Base-by-base conservation (phyloP, 2,113 vertebrate species). In the Anguilla japonica region DNA sequence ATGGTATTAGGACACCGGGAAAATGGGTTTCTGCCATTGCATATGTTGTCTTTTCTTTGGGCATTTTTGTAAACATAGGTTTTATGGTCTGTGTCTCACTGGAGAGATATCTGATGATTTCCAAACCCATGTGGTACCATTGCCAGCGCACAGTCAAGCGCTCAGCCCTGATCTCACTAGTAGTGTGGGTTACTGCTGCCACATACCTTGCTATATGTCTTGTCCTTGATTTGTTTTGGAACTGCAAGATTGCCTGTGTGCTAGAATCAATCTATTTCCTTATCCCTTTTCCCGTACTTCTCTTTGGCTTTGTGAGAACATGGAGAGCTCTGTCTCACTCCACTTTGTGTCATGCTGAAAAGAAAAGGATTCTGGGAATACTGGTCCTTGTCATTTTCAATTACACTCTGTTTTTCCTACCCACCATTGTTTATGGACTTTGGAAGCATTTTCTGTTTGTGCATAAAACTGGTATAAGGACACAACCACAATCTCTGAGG, bases 81-180 rank as follows among this genome's bases (percentile, higher is more conserved):
- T 89, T 89, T 80, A 89, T 89, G 88, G 53, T 87, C 39, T 85
- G 79, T 26, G 83, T 89, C n/a, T 63, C 88, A 63, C 18, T 87
- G 75, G 88, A 89, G 82, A 85, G 88, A 75, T 87, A 87, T 41
- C 63, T 87, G 39, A n/a, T 89, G 71, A 82, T 87, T 41, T 82
- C 75, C 78, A 79, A 83, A 22, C 86, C 88, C 56, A 41, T 89
- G 26, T 89, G 88, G 88, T 89, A 89, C 75, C 81, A 81, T 14
- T 57, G 39, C n/a, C 83, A 60, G 13, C n/a, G 85, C 39, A 71
- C 80, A 5, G 11, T 43, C 14, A 89, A 83, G 18, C 57, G 43
- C n/a, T 53, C 81, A 8, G 1, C 71, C 78, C 56, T 57, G 56
- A 18, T 85, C 26, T 83, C 81, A 57, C 16, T 67, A 20, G 22